Conservation (phyloP, 2,888 invertebrate species). For the Apantesis nais region DNA sequence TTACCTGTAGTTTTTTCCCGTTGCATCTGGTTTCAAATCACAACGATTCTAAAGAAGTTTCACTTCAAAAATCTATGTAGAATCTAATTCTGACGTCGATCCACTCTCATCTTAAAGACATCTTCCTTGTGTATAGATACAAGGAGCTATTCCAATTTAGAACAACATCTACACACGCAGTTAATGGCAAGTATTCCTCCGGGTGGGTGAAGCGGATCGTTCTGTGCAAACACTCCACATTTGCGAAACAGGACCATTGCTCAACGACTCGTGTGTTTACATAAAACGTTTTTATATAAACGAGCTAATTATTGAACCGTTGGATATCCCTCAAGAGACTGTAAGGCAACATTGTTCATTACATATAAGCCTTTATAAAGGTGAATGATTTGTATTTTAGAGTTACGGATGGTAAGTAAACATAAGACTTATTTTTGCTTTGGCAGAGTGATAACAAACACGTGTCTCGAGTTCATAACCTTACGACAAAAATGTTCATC, state of each 20-base stretch:
- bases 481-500: too few species aligned
- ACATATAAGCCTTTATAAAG: background rate
- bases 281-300: constrained; percentile 21
- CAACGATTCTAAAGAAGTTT: too few species aligned
- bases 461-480: too few species aligned
- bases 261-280: constrained; percentile 23
- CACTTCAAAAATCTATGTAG: background rate
- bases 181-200: constrained; percentile 43
- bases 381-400: background rate
- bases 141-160: constrained; percentile 12
- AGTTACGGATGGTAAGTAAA: too few species aligned
- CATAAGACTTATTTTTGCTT: too few species aligned
- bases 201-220: constrained; percentile 35
- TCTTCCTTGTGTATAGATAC: background rate
- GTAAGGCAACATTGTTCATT: background rate
- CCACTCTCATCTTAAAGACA: background rate
- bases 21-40: too few species aligned
- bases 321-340: constrained; percentile 1
- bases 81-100: background rate
- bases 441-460: too few species aligned
- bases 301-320: constrained; percentile 9
- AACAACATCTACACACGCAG: constrained; percentile 16
- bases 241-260: constrained; percentile 36
- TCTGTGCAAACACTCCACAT: constrained; percentile 36
- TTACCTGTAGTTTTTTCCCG: too few species aligned